Percentiles rank a stretch among this genome's conserved stretches.
Conservation (phyloP, 2,113 vertebrate species). For the Uropsilus gracilis region DNA sequence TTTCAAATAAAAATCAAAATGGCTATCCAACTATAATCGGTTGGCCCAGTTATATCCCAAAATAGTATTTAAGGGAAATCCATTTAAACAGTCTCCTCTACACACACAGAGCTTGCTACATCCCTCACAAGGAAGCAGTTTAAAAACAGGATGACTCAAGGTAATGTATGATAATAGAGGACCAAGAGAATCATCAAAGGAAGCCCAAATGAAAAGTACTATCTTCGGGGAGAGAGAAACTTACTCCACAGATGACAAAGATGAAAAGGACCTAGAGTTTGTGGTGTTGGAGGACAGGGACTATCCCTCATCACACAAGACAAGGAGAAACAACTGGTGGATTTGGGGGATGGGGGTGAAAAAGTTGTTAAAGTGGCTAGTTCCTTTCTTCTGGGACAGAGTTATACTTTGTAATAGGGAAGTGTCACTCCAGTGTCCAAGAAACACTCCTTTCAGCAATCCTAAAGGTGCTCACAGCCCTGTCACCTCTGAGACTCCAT, state of each 20-base stretch:
- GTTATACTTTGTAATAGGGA: not conserved
- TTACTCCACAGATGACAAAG: not conserved
- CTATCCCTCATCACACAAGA: rapidly evolving
- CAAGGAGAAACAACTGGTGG: not conserved
- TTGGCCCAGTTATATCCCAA: not conserved
- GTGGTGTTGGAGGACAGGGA: not conserved
- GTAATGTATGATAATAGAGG: not conserved
- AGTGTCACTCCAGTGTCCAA: not conserved
- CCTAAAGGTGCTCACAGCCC: not conserved
- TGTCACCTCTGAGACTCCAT: not conserved
- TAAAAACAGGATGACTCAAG: not conserved
- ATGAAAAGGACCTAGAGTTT: not conserved
- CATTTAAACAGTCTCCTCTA: not conserved
- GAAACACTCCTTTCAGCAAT: not conserved
- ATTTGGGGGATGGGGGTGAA: no score
- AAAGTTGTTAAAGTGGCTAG: not conserved
- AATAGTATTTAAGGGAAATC: not conserved
- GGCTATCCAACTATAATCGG: not conserved
- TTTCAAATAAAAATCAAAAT: slow-evolving; percentile 35
- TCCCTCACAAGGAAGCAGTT: not conserved
- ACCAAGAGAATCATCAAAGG: not conserved
- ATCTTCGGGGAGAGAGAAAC: not conserved
- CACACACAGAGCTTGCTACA: no score
- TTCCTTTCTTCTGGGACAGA: not conserved
- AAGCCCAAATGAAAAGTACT: not conserved